phyloP scores from a whole-genome alignment of 1,140 invertebrate genomes.

The Ooceraea biroi region DNA sequence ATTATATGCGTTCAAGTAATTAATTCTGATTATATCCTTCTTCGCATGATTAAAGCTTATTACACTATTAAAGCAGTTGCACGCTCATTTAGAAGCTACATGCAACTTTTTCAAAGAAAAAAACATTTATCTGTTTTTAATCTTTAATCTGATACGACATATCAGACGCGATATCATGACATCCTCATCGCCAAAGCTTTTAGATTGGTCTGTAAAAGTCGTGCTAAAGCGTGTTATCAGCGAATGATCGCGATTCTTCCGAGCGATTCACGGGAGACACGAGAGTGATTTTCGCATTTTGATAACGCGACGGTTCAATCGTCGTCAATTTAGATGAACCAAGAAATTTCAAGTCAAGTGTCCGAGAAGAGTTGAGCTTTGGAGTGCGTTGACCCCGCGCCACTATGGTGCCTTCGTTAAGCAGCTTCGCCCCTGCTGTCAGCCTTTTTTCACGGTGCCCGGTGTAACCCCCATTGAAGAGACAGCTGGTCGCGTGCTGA shows the following conservation, averaged over 20 bases:
- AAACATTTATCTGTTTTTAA: not conserved
- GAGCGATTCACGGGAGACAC: not conserved
- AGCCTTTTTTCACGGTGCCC: conserved; percentile 65
- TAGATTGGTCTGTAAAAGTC: not conserved
- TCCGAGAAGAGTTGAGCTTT: conserved; percentile 29
- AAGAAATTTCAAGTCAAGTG: conserved; percentile 59
- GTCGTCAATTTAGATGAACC: not conserved
- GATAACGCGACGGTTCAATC: not conserved
- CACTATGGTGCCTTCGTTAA: conserved; percentile 65
- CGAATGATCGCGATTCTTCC: conserved; percentile 1
- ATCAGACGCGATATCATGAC: not conserved
- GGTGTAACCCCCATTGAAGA: conserved; percentile 66
- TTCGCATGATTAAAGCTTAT: no score
- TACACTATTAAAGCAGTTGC: no score
- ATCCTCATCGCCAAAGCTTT: not conserved
- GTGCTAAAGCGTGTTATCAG: not conserved
- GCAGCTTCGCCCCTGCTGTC: conserved; percentile 58
- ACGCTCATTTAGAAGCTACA: no score
- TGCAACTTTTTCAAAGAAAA: no score
- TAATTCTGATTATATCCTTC: no score
- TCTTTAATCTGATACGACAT: not conserved
- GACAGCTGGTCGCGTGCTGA: conserved; percentile 82
- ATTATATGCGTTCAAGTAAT: no score
- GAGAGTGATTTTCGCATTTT: not conserved
- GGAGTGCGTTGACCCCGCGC: conserved; percentile 61